Evolutionary conservation across 2,113 vertebrate genomes (phyloP).

Genomic region (Lathamus discolor): DNA sequence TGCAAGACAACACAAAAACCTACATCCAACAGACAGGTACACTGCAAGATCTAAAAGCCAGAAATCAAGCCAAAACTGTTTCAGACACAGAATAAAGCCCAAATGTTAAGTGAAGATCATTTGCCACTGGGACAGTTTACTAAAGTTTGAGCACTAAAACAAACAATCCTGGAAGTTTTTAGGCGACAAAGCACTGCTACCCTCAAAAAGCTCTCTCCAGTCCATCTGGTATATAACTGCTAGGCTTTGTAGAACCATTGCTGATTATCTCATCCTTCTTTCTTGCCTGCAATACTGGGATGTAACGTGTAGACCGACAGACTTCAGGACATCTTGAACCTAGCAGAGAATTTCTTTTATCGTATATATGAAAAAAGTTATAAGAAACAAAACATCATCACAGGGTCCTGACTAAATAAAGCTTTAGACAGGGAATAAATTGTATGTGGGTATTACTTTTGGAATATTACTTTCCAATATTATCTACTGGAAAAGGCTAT

Average conservation of each 20-base stretch:
- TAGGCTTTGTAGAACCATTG: not conserved
- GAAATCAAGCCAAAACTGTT: not conserved
- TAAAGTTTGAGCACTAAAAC: not conserved
- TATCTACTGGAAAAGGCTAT: not conserved
- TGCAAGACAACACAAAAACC: not conserved
- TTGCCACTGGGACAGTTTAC: not conserved
- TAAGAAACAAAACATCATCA: not conserved
- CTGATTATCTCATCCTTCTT: not conserved
- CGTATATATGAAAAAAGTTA: not conserved
- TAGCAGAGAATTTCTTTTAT: not conserved
- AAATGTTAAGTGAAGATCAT: not conserved
- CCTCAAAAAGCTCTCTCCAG: not conserved
- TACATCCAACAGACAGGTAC: not conserved
- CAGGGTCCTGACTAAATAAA: not conserved
- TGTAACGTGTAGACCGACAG: fast-evolving
- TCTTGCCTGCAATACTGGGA: not conserved
- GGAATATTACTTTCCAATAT: not conserved
- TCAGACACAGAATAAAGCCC: not conserved
- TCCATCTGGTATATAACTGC: not conserved
- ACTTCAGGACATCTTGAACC: not conserved
- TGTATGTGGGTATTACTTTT: not conserved
- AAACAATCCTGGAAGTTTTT: not conserved
- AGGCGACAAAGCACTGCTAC: not conserved
- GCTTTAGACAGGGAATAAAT: not conserved
- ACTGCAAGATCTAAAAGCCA: not conserved